Base-by-base conservation (phyloP, 2,113 vertebrate species). In the Mirounga angustirostris region DNA sequence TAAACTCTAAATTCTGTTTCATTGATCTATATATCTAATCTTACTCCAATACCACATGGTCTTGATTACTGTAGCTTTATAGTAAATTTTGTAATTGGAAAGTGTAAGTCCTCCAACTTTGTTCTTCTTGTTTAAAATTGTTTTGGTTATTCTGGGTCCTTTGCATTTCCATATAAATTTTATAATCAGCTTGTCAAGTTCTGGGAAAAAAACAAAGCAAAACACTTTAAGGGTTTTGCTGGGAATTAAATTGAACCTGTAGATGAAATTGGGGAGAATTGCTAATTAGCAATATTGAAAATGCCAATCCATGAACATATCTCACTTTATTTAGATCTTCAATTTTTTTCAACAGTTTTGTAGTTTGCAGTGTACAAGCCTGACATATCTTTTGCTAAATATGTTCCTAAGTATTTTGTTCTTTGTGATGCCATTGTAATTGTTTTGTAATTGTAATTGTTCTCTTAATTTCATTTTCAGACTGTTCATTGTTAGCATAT, bases 401-500 rank as follows among this genome's bases (percentile, higher is more conserved):
- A 28, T 71, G 78, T 67, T 58, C 18, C n/a, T 78, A 82, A 89
- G 63, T 81, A 30, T 50, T 96, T 96, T 79, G n/a, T 78, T 93
- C 15, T 73, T 93, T 52, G 7, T 33, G 9, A 74, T 52, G 21
- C 24, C 46, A 54, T 36, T 54, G 36, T 67, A 43, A 78, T 59
- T 65, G 2, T 76, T 67, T 86, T 67, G n/a, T 67, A n/a, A 91
- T 46, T 71, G 8, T 22, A 89, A 71, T 54, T 74, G 5, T 78
- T 76, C 76, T 76, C 24, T 83, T 56, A 36, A 80, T 65, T 84
- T 92, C 14, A 94, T 50, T 78, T 83, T 83, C 46, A 73, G 50
- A 96, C 85, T 61, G 2, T 61, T 91, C 43, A 30, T 73, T 93
- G 59, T 22, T 63, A 71, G 13, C 5, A 52, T 52, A 93, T 18